Evolutionary conservation across 1,140 invertebrate genomes (phyloP).

Genomic region (Scaptomyza graminum): DNA sequence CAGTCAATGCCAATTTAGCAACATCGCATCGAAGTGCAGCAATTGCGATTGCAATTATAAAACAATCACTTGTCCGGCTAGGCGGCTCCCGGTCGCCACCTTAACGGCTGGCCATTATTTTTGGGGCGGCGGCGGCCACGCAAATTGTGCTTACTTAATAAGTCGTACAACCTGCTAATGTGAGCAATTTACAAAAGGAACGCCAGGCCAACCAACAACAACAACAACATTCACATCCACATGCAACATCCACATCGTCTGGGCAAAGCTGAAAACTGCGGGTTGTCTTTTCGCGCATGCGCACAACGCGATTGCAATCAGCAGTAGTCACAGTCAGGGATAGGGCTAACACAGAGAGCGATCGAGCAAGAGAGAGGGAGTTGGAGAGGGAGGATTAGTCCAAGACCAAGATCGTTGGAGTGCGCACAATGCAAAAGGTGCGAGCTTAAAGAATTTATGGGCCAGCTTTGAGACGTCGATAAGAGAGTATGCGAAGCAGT

Average conservation of each 20-base stretch:
- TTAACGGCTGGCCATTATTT: conserved; percentile 77
- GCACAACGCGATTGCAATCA: conserved; percentile 71
- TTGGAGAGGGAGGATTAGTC: no score
- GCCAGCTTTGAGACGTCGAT: conserved; percentile 61
- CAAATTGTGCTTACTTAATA: conserved; percentile 84
- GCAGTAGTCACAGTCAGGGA: conserved; percentile 18
- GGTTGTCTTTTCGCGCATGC: conserved; percentile 66
- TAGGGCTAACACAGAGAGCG: background rate
- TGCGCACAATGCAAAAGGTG: conserved; percentile 82
- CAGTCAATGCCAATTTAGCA: conserved; percentile 71
- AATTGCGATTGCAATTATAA: conserved; percentile 84
- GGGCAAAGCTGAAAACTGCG: conserved; percentile 28
- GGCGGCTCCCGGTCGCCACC: conserved; percentile 77
- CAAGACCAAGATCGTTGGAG: conserved; percentile 24
- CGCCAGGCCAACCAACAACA: conserved; percentile 23
- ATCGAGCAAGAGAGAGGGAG: background rate
- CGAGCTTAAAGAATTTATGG: conserved; percentile 84
- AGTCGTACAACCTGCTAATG: conserved; percentile 84
- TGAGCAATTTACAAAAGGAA: conserved; percentile 83
- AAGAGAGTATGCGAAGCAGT: conserved; percentile 43
- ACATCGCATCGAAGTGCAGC: conserved; percentile 77
- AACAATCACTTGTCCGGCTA: conserved; percentile 81
- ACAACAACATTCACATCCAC: conserved; percentile 8
- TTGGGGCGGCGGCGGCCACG: conserved; percentile 78
- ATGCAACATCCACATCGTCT: background rate